phyloP scores from a whole-genome alignment of 2,113 vertebrate genomes.

The Vombatus ursinus region DNA sequence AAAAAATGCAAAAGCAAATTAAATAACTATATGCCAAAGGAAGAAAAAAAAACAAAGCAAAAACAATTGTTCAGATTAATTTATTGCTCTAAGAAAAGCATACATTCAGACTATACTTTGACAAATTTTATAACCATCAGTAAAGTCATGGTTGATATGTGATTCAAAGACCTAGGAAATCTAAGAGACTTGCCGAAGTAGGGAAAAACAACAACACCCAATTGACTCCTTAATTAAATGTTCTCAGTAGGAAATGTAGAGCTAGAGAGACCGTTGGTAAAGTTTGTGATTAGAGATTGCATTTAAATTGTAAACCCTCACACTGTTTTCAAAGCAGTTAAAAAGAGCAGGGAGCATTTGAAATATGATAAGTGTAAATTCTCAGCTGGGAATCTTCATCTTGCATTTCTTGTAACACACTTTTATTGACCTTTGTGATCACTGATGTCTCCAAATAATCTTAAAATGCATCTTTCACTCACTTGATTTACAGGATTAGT shows the following conservation, averaged over 20 bases:
- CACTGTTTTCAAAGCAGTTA: conserved; percentile 26
- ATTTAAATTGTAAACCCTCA: conserved; percentile 11
- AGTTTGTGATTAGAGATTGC: conserved; percentile 58
- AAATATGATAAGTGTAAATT: conserved; percentile 12
- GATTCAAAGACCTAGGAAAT: conserved; percentile 48
- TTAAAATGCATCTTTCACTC: background rate
- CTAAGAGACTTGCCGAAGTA: conserved; percentile 15
- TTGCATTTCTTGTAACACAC: background rate
- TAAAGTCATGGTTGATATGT: conserved; percentile 24
- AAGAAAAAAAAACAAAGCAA: background rate
- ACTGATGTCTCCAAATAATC: background rate
- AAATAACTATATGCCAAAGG: background rate
- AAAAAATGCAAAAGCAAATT: conserved; percentile 1
- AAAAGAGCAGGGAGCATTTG: conserved; percentile 11
- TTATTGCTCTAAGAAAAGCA: background rate
- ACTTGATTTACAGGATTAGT: background rate
- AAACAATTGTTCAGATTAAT: background rate
- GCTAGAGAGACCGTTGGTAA: conserved; percentile 35
- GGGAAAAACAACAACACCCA: conserved; percentile 36
- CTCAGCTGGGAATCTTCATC: background rate
- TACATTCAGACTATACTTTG: conserved; percentile 19
- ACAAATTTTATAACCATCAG: conserved; percentile 57
- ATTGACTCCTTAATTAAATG: conserved; percentile 72
- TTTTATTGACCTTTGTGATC: background rate
- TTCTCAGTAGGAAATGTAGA: conserved; percentile 47